A percentile compares a stretch with the other conserved stretches of the same genome.
phyloP scores from a whole-genome alignment of 1,140 invertebrate genomes.

The Diorhabda sublineata region DNA sequence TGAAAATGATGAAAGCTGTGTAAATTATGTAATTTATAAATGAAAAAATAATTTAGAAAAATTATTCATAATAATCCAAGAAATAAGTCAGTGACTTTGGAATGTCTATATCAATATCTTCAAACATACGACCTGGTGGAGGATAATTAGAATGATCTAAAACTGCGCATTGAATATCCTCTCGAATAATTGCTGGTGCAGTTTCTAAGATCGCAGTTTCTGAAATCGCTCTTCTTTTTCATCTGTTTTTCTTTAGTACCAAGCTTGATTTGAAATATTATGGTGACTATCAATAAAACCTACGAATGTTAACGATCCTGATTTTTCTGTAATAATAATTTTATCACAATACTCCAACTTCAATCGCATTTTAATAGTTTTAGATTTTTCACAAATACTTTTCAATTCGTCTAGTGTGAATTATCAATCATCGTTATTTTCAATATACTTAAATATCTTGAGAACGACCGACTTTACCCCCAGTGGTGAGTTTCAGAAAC shows the following conservation, averaged over 20 bases:
- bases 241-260: constrained; percentile 19
- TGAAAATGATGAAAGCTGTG: too few relatives aligned
- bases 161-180: not conserved
- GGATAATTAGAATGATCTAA: not conserved
- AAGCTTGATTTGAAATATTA: constrained; percentile 24
- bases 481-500: not conserved
- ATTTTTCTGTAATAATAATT: constrained; percentile 22
- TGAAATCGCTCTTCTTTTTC: constrained; percentile 6
- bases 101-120: not conserved
- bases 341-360: constrained; percentile 19
- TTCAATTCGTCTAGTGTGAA: not conserved
- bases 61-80: not conserved
- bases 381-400: not conserved
- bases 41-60: too few relatives aligned
- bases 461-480: not conserved
- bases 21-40: too few relatives aligned
- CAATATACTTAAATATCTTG: not conserved
- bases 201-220: not conserved
- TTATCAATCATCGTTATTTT: not conserved
- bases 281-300: constrained; percentile 18
- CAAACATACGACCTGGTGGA: not conserved
- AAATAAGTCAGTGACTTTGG: constrained; percentile 7
- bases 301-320: constrained; percentile 19
- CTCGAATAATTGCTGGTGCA: not conserved
- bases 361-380: constrained; percentile 16